Base-by-base conservation (phyloP, 64 coral and sea anemone species). In the Anthopleura sola region DNA sequence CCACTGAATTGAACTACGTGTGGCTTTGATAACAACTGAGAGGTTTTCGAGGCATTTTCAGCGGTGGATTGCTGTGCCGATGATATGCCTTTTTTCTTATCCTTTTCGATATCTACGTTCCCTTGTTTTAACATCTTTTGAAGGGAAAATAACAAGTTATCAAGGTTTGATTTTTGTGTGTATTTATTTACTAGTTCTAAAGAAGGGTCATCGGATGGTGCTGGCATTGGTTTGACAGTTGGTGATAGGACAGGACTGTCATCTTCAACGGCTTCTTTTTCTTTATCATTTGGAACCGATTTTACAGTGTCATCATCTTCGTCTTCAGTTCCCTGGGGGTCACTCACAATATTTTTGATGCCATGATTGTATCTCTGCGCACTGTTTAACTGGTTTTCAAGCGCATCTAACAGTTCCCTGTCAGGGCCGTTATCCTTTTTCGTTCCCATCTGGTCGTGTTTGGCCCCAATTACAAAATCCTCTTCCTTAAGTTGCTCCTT, bases 261-360 rank as follows among this genome's bases (percentile, higher is more conserved):
- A 33, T 60, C 29, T 20, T 20, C 20, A 83, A 49, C 38, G 3
- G 0, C 20, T 21, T 81, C 78, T 81, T 46, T 37, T 46, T 83
- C 51, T 23, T 50, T 38, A 60, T 83, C 82, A 56, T 6, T 83
- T 57, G 82, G 82, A 49, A 83, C 44, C 18, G 76, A 79, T 28
- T 60, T 54, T 0, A 83, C 24, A 36, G 20, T 33, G 2, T 56
- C 82, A n/a, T 50, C 20, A 20, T 83, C 82, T 36, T 83, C 50
- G 34, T 6, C 48, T 54, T 83, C 51, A 49, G 32, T 83, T 31
- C 7, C 50, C 49, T 60, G 36, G 7, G 14, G 7, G 19, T 54
- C 32, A 39, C 82, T 83, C 32, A 60, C 49, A 32, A 28, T 16
- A 33, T 60, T 60, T 36, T 83, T 33, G 15, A 49, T 81, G 10